A percentile compares a stretch with the other conserved stretches of the same genome.
phyloP scores from a whole-genome alignment of 2,113 vertebrate genomes.

The Plecotus auritus region DNA sequence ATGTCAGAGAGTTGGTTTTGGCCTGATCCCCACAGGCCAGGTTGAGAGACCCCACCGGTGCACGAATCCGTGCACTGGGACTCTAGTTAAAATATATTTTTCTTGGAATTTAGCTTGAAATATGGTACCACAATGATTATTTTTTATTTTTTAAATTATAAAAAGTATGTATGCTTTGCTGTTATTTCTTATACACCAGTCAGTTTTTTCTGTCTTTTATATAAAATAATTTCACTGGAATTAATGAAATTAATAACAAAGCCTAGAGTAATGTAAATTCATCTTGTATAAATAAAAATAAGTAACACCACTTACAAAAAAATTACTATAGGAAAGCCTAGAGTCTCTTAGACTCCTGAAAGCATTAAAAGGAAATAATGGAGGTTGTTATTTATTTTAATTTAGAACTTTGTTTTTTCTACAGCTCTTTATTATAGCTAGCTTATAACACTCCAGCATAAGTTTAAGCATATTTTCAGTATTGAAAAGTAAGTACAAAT shows the following conservation, averaged over 20 bases:
- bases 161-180: not conserved
- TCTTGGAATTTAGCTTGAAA: not conserved
- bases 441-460: not conserved
- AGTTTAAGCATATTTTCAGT: conserved; percentile 26
- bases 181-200: not conserved
- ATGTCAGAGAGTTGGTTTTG: too few species aligned
- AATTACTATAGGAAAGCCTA: not conserved
- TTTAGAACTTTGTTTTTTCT: not conserved
- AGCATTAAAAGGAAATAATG: not conserved
- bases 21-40: too few species aligned
- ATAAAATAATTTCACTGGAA: not conserved
- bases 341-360: not conserved
- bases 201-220: not conserved
- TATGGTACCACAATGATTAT: not conserved
- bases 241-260: not conserved
- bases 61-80: too few species aligned
- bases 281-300: not conserved
- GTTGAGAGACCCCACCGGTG: too few species aligned
- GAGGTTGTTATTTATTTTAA: not conserved
- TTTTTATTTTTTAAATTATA: not conserved
- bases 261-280: not conserved
- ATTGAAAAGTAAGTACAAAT: conserved; percentile 54
- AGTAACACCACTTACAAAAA: not conserved
- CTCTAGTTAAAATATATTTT: not conserved
- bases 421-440: conserved; percentile 21